A percentile compares a stretch with the other conserved stretches of the same genome.
These are phyloP conservation scores for Epizoanthus ramosus DNA, from an alignment of 92 coral and sea anemone genomes.

Conservation along the genomic window DNA sequence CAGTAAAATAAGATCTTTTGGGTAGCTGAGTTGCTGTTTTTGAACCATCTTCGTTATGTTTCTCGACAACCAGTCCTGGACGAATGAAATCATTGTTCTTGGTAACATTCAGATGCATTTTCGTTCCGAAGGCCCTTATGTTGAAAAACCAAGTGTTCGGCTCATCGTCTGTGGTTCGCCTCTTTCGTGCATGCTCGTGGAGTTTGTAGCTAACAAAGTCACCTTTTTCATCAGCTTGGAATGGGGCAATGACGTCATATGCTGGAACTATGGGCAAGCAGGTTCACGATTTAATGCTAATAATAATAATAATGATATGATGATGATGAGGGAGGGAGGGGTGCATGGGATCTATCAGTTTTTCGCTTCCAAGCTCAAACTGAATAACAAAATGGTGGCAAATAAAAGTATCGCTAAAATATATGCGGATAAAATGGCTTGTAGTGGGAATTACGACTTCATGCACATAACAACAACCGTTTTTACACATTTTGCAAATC, in stretches of 20 bases:
- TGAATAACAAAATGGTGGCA: too few species aligned
- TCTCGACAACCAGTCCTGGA: constrained; percentile 72
- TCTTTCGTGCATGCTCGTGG: constrained; percentile 47
- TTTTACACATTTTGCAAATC: too few species aligned
- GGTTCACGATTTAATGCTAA: background rate
- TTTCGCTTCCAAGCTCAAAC: too few species aligned
- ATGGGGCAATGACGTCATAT: constrained; percentile 72
- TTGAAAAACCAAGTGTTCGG: constrained; percentile 50
- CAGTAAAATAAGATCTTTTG: constrained; percentile 67
- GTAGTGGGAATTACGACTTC: too few species aligned
- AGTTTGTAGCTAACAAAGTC: constrained; percentile 49
- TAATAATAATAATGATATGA: background rate
- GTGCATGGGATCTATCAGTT: background rate
- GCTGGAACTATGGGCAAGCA: constrained; percentile 60
- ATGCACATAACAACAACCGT: too few species aligned
- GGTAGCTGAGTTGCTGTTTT: constrained; percentile 62
- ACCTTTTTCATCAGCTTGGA: constrained; percentile 63
- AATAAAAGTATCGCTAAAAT: background rate
- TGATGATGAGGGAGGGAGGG: background rate
- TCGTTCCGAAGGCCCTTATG: constrained; percentile 77
- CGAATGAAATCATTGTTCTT: constrained; percentile 68
- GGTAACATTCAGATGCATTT: constrained; percentile 71
- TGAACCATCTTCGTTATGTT: constrained; percentile 63
- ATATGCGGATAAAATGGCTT: background rate
- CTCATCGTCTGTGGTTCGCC: constrained; percentile 50